Evolutionary conservation across 2,797 vertebrate species (phyloP).

Genomic region (Characodon lateralis): DNA sequence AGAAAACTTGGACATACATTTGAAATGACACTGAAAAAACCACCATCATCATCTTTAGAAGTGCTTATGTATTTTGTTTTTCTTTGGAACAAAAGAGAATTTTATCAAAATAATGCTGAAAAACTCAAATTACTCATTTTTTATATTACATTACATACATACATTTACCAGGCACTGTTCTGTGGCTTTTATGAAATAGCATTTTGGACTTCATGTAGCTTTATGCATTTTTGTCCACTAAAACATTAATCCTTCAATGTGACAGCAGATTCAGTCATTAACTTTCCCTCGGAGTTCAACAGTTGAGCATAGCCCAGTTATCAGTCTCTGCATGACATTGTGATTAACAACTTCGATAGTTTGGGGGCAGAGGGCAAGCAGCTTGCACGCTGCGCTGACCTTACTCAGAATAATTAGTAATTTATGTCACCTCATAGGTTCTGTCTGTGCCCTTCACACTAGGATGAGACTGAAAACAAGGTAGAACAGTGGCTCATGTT

Average conservation of each 20-base stretch:
- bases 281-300: constrained; percentile 21
- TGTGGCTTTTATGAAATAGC: neutral
- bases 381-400: constrained; percentile 61
- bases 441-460: constrained; percentile 78
- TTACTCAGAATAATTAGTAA: constrained; percentile 70
- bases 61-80: constrained; percentile 28
- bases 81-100: constrained; percentile 8
- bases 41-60: constrained; percentile 57
- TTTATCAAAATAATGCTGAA: neutral
- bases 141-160: no score
- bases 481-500: constrained; percentile 56
- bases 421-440: constrained; percentile 72
- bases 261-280: neutral
- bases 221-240: neutral
- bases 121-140: neutral
- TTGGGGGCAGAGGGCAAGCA: constrained; percentile 61
- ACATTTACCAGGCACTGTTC: neutral
- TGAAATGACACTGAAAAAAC: constrained; percentile 68
- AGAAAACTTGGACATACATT: constrained; percentile 68
- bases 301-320: constrained; percentile 52
- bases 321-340: constrained; percentile 59
- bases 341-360: constrained; percentile 62
- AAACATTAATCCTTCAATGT: neutral
- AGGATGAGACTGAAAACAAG: constrained; percentile 69
- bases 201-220: neutral